These are phyloP conservation scores for Bolinopsis microptera DNA, from an alignment of 37 sponge, comb jelly and placozoan genomes.

Conservation along the genomic window DNA sequence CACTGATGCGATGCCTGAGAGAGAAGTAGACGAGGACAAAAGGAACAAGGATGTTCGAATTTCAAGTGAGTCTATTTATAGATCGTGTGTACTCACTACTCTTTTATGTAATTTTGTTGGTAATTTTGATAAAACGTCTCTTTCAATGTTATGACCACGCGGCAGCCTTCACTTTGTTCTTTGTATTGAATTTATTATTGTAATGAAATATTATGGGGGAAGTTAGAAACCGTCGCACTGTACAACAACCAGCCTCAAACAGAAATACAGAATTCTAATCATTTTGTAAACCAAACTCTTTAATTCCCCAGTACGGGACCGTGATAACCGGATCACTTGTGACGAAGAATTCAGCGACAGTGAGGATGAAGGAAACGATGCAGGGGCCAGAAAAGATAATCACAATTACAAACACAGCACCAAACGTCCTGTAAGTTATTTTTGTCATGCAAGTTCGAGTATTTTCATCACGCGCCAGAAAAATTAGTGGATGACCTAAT, in stretches of 20 bases:
- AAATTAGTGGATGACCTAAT: too few species aligned
- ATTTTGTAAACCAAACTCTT: too few species aligned
- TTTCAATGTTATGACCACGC: not conserved
- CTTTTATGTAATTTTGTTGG: not conserved
- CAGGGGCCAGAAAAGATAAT: conserved; percentile 61
- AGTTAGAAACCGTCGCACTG: too few species aligned
- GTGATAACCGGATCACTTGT: conserved; percentile 77
- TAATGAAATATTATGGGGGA: too few species aligned
- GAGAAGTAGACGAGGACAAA: conserved; percentile 72
- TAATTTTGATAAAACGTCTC: not conserved
- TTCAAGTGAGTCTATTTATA: conserved; percentile 72
- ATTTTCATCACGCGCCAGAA: too few species aligned
- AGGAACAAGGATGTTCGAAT: conserved; percentile 82
- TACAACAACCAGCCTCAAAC: too few species aligned
- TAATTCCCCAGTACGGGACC: conserved; percentile 71
- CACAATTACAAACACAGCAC: conserved; percentile 20
- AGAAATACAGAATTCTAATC: too few species aligned
- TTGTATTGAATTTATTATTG: not conserved
- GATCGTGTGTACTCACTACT: not conserved
- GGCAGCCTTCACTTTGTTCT: not conserved
- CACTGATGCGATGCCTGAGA: conserved; percentile 66
- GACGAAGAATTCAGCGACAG: conserved; percentile 88
- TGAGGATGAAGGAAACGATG: conserved; percentile 86
- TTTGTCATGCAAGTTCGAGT: too few species aligned
- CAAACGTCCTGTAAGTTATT: conserved; percentile 29